phyloP scores from a whole-genome alignment of 35 echinoderm and acorn worm species.

The Ptychodera flava region DNA sequence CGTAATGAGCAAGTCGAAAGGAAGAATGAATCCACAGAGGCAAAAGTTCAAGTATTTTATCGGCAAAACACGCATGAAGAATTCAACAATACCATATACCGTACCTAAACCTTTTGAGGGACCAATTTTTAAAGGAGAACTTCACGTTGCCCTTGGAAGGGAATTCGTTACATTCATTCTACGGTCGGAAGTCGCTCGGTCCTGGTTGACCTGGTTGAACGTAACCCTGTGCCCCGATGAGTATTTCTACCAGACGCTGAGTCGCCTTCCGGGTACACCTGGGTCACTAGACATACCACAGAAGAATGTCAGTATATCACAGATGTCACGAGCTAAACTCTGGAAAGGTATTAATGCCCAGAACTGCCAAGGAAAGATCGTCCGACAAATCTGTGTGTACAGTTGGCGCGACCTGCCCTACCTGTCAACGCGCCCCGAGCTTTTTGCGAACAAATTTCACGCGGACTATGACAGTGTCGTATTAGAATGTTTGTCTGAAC shows the following conservation, averaged over 20 bases:
- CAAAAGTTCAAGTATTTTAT: conserved; percentile 17
- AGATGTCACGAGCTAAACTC: conserved; percentile 55
- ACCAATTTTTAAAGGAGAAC: conserved; percentile 65
- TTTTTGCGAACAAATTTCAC: conserved; percentile 70
- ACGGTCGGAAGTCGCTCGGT: conserved; percentile 32
- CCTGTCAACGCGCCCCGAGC: conserved; percentile 29
- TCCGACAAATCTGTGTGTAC: conserved; percentile 48
- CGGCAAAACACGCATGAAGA: conserved; percentile 7
- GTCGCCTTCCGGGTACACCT: no score
- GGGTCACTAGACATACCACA: conserved; percentile 33
- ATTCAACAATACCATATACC: conserved; percentile 25
- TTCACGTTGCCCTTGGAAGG: conserved; percentile 43
- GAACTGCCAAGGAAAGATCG: conserved; percentile 53
- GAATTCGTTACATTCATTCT: conserved; percentile 49
- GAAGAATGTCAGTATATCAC: conserved; percentile 50
- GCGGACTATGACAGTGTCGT: conserved; percentile 52
- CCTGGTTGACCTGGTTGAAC: conserved; percentile 49
- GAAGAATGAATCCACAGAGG: conserved; percentile 31
- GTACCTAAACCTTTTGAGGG: conserved; percentile 46
- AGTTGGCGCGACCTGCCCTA: conserved; percentile 49
- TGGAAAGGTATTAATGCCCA: conserved; percentile 14
- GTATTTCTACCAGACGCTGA: no score
- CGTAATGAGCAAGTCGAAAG: conserved; percentile 42
- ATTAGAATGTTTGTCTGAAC: conserved; percentile 51
- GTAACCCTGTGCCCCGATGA: conserved; percentile 63